Conservation (phyloP, 2,888 invertebrate genomes). For the Nemurella pictetii region DNA sequence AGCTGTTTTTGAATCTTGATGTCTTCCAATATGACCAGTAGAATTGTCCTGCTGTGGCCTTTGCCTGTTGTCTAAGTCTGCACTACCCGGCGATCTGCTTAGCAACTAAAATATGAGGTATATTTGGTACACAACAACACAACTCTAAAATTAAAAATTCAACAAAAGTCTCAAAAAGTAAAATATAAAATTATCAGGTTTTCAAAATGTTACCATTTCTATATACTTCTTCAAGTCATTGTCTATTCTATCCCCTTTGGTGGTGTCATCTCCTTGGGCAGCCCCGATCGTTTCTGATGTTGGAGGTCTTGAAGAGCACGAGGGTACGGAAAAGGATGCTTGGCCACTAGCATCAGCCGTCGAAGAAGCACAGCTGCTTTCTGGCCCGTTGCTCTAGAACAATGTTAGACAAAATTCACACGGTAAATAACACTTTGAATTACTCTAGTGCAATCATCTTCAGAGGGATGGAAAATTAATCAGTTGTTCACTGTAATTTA, state of each 20-base stretch:
- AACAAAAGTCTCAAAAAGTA: conserved; percentile 37
- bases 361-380: not conserved
- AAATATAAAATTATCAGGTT: conserved; percentile 9
- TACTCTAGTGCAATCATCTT: too few species aligned
- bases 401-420: too few species aligned
- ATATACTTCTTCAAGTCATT: conserved; percentile 57
- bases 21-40: not conserved
- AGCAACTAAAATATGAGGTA: conserved; percentile 45
- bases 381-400: not conserved
- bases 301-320: conserved; percentile 41
- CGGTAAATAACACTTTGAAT: too few species aligned
- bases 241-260: conserved; percentile 48
- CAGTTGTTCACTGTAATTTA: too few species aligned
- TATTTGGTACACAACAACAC: not conserved
- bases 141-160: not conserved
- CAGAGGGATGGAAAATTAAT: too few species aligned
- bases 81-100: conserved; percentile 47
- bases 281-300: conserved; percentile 40
- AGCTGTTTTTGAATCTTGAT: not conserved
- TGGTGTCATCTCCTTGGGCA: conserved; percentile 10
- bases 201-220: conserved; percentile 52
- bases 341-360: not conserved
- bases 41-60: not conserved
- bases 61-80: conserved; percentile 41
- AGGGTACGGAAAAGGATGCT: not conserved